Evolutionary conservation across 1,140 invertebrate genomes (phyloP), one percentile per base, ranked within the genome.

Genomic region (Heterodera carotae): DNA sequence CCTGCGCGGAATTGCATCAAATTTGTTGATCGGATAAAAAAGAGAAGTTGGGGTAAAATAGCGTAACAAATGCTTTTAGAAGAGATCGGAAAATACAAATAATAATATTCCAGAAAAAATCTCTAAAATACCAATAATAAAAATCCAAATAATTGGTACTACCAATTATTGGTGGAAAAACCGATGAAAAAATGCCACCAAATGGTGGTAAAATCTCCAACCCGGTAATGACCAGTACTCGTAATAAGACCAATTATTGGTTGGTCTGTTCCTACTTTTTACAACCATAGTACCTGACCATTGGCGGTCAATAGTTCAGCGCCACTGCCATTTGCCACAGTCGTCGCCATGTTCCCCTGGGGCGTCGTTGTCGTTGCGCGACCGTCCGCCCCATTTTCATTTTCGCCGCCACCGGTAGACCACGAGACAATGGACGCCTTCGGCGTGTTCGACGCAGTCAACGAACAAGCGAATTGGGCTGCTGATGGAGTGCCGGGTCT

Each of bases 371-470:
- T 60, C 48, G n/a, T 73, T 64, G 70, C 27, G 18, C 39, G 39
- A n/a, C 25, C n/a, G 22, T 68, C 8, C 12, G 29, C 29, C 2
- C 8, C 62, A 7, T 12, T 33, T 18, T 29, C 25, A 48, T 48
- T 53, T 22, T 69, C 69, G 6, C 69, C 69, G 22, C 69, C 33
- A n/a, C 69, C 48, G 59, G 59, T 74, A 27, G 36, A 62, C 56
- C 72, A 74, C 27, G 72, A 74, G 36, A 39, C 56, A 62, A 74
- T 74, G 27, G 72, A 74, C 33, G 33, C 27, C 36, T 74, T 74
- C 22, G 72, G 72, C n/a, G 72, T 59, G 33, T 66, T 66, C 27
- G 72, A 74, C 18, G 64, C 27, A 31, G 43, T 62, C 72, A 71
- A 29, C 25, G 69, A 43, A 71, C 59, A 71, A 33, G 59, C 59